These are phyloP conservation scores for Falco rusticolus DNA, from an alignment of 2,797 vertebrate genomes.

Conservation along the genomic window DNA sequence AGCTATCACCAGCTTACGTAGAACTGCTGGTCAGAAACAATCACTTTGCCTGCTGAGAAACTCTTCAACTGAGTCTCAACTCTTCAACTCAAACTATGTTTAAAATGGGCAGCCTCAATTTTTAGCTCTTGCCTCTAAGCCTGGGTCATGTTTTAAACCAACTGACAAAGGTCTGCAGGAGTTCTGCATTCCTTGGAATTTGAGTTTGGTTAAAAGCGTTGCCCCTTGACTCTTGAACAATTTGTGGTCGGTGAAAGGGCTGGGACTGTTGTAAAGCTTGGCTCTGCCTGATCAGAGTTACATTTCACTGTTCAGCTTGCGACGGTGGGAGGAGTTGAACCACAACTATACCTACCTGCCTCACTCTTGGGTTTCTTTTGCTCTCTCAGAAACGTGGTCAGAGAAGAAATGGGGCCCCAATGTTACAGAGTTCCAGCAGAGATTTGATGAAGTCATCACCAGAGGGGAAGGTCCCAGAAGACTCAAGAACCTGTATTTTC, in stretches of 20 bases:
- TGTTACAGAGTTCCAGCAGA: constrained; percentile 87
- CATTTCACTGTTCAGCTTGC: fast-evolving
- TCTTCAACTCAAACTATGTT: neutral
- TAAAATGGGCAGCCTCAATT: neutral
- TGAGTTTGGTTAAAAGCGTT: neutral
- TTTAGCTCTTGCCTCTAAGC: neutral
- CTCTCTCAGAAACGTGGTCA: constrained; percentile 85
- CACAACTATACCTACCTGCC: neutral
- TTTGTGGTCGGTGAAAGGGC: neutral
- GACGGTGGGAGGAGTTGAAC: neutral
- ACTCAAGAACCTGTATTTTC: constrained; percentile 93
- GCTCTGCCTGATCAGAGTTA: neutral
- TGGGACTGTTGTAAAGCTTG: neutral
- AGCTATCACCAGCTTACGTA: neutral
- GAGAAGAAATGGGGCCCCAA: constrained; percentile 92
- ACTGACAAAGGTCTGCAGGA: neutral
- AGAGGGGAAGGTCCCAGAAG: constrained; percentile 90
- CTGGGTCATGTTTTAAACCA: neutral
- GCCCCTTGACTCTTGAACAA: neutral
- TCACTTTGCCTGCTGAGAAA: neutral
- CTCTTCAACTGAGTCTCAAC: neutral
- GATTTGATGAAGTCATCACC: constrained; percentile 89
- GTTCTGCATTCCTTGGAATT: neutral
- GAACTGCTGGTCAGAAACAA: neutral
- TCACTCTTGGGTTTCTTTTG: neutral